Evolutionary conservation across 2,797 vertebrate genomes (phyloP).

Genomic region (Steatocranus sp.): DNA sequence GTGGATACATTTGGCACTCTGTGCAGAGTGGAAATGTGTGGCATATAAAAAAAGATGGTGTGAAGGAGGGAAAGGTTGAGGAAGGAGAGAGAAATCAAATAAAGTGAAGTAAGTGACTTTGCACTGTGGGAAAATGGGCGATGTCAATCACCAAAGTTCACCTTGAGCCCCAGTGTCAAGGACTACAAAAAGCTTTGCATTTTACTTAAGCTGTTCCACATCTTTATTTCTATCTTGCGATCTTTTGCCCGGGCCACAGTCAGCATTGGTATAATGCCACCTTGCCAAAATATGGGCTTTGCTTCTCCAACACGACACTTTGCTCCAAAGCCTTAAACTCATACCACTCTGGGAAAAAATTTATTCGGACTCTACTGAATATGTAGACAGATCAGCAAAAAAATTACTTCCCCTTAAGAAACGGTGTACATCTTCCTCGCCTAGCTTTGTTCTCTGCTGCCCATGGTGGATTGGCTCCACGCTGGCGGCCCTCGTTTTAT

Average conservation of each 20-base stretch:
- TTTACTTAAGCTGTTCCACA: not conserved
- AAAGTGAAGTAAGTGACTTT: slow-evolving; percentile 52
- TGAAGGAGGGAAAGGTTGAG: slow-evolving; percentile 15
- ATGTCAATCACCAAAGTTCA: slow-evolving; percentile 43
- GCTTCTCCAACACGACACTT: not conserved
- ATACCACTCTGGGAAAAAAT: not conserved
- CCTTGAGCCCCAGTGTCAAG: slow-evolving; percentile 9
- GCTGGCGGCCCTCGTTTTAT: slow-evolving; percentile 46
- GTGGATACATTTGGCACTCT: slow-evolving; percentile 58
- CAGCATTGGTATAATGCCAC: not conserved
- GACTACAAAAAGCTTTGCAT: slow-evolving; percentile 1
- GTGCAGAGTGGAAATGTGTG: slow-evolving; percentile 31
- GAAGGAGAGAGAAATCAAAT: slow-evolving; percentile 47
- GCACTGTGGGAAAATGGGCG: slow-evolving; percentile 33
- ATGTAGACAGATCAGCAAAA: not conserved
- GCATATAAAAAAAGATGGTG: slow-evolving; percentile 16
- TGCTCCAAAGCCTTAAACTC: not conserved
- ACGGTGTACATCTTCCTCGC: not conserved
- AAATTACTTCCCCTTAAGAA: not conserved
- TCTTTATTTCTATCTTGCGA: not conserved
- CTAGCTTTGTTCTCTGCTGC: slow-evolving; percentile 34
- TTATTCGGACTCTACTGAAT: fast-evolving
- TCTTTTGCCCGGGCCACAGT: not conserved
- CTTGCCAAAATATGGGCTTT: not conserved
- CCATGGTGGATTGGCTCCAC: slow-evolving; percentile 37